phyloP scores from a whole-genome alignment of 2,888 invertebrate species.

The Drosophila koepferae region DNA sequence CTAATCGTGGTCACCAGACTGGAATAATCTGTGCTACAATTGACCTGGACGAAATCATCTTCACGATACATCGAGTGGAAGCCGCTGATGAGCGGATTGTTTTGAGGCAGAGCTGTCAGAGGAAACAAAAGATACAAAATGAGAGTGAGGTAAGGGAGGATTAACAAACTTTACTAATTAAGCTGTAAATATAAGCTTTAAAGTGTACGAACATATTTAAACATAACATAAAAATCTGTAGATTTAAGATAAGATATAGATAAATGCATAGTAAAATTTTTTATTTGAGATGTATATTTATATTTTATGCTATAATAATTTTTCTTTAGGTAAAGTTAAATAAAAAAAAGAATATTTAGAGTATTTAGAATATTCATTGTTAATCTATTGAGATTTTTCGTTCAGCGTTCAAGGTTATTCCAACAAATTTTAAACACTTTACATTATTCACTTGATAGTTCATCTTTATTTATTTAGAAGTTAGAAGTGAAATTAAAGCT shows the following conservation, averaged over 20 bases:
- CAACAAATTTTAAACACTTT: too few species aligned
- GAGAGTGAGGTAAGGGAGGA: background rate
- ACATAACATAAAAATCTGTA: background rate
- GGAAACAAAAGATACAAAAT: background rate
- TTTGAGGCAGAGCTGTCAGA: conserved; percentile 80
- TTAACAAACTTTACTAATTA: background rate
- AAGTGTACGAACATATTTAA: background rate
- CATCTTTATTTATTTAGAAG: too few species aligned
- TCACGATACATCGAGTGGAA: conserved; percentile 79
- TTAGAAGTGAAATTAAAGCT: too few species aligned
- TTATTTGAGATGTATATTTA: too few species aligned
- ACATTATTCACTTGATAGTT: too few species aligned
- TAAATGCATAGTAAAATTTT: too few species aligned
- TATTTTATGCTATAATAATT: too few species aligned
- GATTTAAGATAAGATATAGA: background rate
- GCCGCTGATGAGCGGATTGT: conserved; percentile 83
- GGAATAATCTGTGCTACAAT: conserved; percentile 83
- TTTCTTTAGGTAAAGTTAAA: too few species aligned
- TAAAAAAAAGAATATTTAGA: too few species aligned
- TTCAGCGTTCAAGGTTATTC: too few species aligned
- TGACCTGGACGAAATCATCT: conserved; percentile 83
- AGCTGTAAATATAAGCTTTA: background rate
- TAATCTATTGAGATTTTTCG: too few species aligned
- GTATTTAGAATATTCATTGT: too few species aligned
- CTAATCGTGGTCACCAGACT: conserved; percentile 80